phyloP scores from a whole-genome alignment of 2,797 vertebrate species.

The Hydrophis major region DNA sequence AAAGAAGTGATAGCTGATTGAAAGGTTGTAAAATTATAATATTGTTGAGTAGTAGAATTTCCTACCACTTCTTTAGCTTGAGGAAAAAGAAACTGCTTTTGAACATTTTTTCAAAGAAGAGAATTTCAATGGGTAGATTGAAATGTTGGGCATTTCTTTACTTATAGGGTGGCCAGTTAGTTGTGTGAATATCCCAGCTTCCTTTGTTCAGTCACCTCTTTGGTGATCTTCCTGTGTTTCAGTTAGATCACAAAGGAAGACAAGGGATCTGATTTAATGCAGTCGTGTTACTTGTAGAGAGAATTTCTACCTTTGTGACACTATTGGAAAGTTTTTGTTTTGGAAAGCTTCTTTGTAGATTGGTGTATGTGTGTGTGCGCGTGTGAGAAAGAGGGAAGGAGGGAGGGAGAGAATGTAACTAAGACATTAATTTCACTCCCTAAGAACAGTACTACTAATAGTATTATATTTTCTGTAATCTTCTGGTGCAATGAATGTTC shows the following conservation, averaged over 20 bases:
- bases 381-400: not conserved
- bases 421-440: not conserved
- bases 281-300: not conserved
- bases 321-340: not conserved
- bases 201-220: not conserved
- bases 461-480: not conserved
- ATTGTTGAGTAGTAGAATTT: not conserved
- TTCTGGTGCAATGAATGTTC: not conserved
- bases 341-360: not conserved
- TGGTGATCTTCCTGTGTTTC: not conserved
- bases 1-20: not conserved
- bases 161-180: not conserved
- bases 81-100: not conserved
- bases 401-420: not conserved
- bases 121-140: not conserved
- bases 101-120: not conserved
- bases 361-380: not conserved
- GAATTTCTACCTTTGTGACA: not conserved
- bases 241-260: not conserved
- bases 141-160: not conserved
- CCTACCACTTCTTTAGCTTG: not conserved
- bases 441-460: not conserved
- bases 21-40: not conserved
- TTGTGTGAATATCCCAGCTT: not conserved
- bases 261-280: not conserved